Conservation (phyloP, 2,113 vertebrate genomes). For the Phylloscopus trochilus region DNA sequence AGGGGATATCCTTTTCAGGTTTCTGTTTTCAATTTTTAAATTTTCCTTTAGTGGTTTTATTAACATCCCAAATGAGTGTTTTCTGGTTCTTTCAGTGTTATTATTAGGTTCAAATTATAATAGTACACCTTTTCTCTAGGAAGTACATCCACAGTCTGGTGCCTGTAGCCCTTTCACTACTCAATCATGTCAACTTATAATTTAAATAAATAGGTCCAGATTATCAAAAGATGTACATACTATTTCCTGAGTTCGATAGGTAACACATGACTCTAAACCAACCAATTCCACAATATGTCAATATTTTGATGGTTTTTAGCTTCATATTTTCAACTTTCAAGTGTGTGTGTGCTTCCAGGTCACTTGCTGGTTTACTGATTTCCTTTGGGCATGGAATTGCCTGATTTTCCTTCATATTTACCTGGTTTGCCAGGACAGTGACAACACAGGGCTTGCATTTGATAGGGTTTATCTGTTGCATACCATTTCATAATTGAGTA, state of each 20-base stretch:
- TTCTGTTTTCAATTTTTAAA: neutral
- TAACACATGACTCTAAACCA: neutral
- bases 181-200: neutral
- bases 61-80: neutral
- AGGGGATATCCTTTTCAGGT: conserved; percentile 34
- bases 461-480: neutral
- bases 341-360: neutral
- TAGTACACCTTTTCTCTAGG: neutral
- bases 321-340: neutral
- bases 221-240: neutral
- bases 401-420: neutral
- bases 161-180: neutral
- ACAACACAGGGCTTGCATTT: neutral
- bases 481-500: neutral
- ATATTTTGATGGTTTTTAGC: neutral
- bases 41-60: neutral
- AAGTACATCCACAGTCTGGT: neutral
- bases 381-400: neutral
- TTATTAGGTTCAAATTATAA: neutral
- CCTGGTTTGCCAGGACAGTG: neutral
- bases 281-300: neutral
- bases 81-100: neutral
- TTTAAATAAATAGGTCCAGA: neutral
- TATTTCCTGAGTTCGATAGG: neutral
- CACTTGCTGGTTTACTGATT: neutral